Base-by-base conservation (phyloP, 1,140 invertebrate genomes). In the Drosophila tsacasi region DNA sequence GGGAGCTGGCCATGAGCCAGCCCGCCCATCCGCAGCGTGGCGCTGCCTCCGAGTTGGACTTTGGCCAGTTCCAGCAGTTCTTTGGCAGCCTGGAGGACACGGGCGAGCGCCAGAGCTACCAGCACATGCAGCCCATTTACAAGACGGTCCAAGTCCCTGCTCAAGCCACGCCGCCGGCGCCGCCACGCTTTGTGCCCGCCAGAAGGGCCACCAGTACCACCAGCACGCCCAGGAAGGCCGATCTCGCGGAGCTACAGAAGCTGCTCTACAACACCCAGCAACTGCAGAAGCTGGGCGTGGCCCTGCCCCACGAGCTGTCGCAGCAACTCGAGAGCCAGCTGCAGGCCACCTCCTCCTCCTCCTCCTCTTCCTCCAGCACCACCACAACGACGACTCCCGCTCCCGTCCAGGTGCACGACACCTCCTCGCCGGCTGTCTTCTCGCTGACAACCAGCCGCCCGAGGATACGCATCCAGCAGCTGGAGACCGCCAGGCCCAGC, bases 201-300 rank as follows among this genome's bases (percentile, higher is more conserved):
- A 67, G 50, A 2, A 39, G 50, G 10, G 17, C 57, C 2, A 25
- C 76, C 5, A 50, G 21, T 1, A 32, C 66, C 23, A 61, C 15
- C n/a, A 50, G 9, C 15, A 13, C 5, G 21, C 73, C 67, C 17
- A 62, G 74, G 27, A 73, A 81, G 40, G 54, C 58, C 0, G 80
- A 92, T 66, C 50, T 92, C 12, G 83, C 80, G 2, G 89, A 92
- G 68, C 60, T 92, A 32, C 91, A 92, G 46, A 92, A 92, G 54
- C 50, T 92, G 23, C 79, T 92, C 3, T 92, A 91, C 65, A 92
- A 92, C 52, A 91, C 91, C 17, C 85, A 91, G n/a, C 78, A 91
- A 68, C 46, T 92, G 47, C 93, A 94, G 72, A 93, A 93, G 62
- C 61, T 94, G 37, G 94, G 94, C 79, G 92, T 93, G 21, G 93